Evolutionary conservation across 2,888 invertebrate species (phyloP).

Genomic region (Petrolisthes cinctipes): DNA sequence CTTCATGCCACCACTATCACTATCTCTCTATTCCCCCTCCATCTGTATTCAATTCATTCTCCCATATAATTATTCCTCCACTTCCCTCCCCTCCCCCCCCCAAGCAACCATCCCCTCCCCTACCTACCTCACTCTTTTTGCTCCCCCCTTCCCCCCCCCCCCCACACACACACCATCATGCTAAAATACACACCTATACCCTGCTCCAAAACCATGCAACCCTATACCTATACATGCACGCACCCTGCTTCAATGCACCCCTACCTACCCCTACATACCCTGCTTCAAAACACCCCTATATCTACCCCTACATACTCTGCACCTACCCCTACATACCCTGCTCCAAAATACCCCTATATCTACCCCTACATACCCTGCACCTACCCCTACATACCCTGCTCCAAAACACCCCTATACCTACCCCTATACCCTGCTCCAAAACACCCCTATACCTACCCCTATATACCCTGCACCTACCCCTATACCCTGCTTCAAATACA

Average conservation of each 20-base stretch:
- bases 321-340: too few species aligned
- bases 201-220: too few species aligned
- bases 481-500: background rate
- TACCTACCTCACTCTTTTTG: background rate
- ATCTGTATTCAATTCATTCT: background rate
- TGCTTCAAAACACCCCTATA: background rate
- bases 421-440: background rate
- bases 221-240: background rate
- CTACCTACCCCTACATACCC: too few species aligned
- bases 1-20: too few species aligned
- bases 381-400: too few species aligned
- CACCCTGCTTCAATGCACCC: background rate
- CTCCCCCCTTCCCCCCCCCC: background rate
- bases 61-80: background rate
- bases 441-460: background rate
- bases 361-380: background rate
- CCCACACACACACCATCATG: background rate
- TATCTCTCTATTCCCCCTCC: too few species aligned
- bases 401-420: background rate
- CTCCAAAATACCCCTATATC: background rate
- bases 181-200: too few species aligned
- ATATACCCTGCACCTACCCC: background rate
- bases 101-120: background rate
- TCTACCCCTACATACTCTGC: background rate
- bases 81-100: background rate